Base-by-base conservation (phyloP, 1,140 invertebrate genomes). In the Tetramorium parvispinum region DNA sequence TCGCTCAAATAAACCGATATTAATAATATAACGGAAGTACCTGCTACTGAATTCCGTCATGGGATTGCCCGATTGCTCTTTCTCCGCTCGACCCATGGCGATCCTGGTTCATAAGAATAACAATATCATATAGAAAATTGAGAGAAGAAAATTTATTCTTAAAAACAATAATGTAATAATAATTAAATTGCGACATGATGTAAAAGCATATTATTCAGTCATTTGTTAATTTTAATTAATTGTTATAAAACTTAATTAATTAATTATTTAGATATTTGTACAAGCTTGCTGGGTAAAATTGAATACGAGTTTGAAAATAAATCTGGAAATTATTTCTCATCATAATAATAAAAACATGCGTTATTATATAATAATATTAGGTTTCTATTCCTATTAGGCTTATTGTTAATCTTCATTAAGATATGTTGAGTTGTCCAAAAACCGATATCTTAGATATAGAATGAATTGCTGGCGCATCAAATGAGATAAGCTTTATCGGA, bases 31-130 rank as follows among this genome's bases (percentile, higher is more conserved):
- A 8, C 11, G 24, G 13, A 82, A n/a, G 78, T 89, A 94, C 94
- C 92, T 94, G 93, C 93, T 94, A 55, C 86, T 94, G 59, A 94
- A 94, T 32, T 94, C 93, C 65, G 91, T 91, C 94, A 94, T 94
- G 3, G 91, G 91, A 82, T 91, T 92, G 2, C 87, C 93, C 53
- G 75, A 85, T 73, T 37, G 81, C 55, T 92, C 66, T 21, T 89
- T 89, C 32, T 91, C 66, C 24, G 85, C 89, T 49, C 91, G 93
- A 70, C 87, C 92, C 93, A 94, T 93, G 85, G 3, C 73, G 81
- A 46, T 81, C 83, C 89, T 92, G 37, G 3, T 32, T 61, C 11
- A 10, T 27, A 87, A 87, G 0, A 66, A 63, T 3, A 70, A 59
- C 2, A 59, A 59, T 49, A 59, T 59, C 8, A 21, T 46, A 27